These are phyloP conservation scores for Sclerodermus sp. DNA, from an alignment of 2,888 invertebrate genomes.

Conservation along the genomic window DNA sequence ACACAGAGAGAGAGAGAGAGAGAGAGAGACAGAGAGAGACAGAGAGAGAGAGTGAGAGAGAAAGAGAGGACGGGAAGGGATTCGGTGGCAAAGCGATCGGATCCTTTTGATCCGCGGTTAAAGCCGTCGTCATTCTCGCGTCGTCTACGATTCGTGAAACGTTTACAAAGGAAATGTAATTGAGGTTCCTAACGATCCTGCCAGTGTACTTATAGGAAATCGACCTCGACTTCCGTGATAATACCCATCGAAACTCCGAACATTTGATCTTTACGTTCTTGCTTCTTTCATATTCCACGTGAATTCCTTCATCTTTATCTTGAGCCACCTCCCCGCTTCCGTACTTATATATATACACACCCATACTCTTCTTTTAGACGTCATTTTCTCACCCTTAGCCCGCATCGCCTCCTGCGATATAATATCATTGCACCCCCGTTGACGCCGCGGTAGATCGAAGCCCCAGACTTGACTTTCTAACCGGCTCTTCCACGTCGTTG, in stretches of 20 bases:
- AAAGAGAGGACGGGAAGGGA: neutral
- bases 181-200: constrained; percentile 12
- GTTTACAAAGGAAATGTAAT: constrained; percentile 12
- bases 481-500: too few relatives aligned
- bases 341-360: too few relatives aligned
- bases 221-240: constrained; percentile 8
- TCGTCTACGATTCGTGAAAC: constrained; percentile 1
- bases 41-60: neutral
- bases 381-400: too few relatives aligned
- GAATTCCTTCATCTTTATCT: too few relatives aligned
- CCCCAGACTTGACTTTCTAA: too few relatives aligned
- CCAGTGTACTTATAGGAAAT: neutral
- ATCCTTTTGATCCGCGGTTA: constrained; percentile 17
- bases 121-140: constrained; percentile 6
- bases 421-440: too few relatives aligned
- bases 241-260: constrained; percentile 4
- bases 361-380: too few relatives aligned
- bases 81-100: constrained; percentile 1
- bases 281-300: neutral
- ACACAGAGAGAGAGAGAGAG: too few relatives aligned
- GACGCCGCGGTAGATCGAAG: too few relatives aligned
- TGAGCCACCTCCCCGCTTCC: too few relatives aligned
- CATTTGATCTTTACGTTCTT: constrained; percentile 7
- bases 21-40: neutral
- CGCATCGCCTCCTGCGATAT: too few relatives aligned